Base-by-base conservation (phyloP, 2,888 invertebrate genomes). In the Vesta saturnalis region DNA sequence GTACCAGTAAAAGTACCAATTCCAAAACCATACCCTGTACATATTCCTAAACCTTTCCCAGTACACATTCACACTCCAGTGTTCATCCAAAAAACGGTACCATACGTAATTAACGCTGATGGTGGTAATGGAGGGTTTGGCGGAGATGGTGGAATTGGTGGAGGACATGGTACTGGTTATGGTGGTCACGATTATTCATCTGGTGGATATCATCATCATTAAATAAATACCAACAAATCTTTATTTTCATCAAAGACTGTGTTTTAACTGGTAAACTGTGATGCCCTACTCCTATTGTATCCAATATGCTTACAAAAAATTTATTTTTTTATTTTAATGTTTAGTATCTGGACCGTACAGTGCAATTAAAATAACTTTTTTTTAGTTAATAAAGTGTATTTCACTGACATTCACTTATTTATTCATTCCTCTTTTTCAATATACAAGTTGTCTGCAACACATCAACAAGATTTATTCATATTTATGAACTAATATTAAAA, bases 81-180 rank as follows among this genome's bases (percentile, higher is more conserved):
- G 72, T 83, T 85, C 69, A 83, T 86, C 14, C 87, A 88, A 73
- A 86, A 88, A 72, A 87, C 86, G 47, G 86, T 87, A 1, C 83
- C 83, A 8, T 18, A 19, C 3, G n/a, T 19, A 5, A 52, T 52
- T 19, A 52, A 52, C 2, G 52, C 52, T 6, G 39, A n/a, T 2
- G n/a, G 12, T 4, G 39, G n/a, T 39, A 10, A 39, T n/a, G 39
- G 39, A 12, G 39, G 12, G 8, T 1, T n/a, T 8, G 39, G 39
- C 2, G n/a, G 12, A 39, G 8, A n/a, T 8, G 39, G 39, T 6
- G n/a, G 12, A 39, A n/a, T 39, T 39, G 39, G 39, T n/a, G 39
- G 8, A n/a, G 39, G 39, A 39, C 39, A 39, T n/a, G 23, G 23
- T 23, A 39, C 12, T n/a, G n/a, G n/a, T 8, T 39, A n/a, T 39